Percentiles rank a stretch among this genome's conserved stretches.
These are phyloP conservation scores for Acronicta psi DNA, from an alignment of 2,888 invertebrate species.

Conservation along the genomic window DNA sequence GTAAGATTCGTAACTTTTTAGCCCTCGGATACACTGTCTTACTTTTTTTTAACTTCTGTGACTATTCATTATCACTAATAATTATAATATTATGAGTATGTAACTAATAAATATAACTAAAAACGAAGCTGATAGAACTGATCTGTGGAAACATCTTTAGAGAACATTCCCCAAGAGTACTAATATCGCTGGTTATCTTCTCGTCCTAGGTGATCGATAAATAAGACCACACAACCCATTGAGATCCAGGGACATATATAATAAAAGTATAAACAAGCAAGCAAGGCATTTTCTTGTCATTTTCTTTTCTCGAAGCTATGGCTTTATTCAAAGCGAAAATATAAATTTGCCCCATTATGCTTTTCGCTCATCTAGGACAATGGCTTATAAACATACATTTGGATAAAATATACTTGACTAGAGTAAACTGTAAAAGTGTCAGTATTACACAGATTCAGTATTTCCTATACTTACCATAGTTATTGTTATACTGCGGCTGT, in stretches of 20 bases:
- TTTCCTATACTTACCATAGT: constrained; percentile 77
- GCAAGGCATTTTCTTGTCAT: too few species aligned
- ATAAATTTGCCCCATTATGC: too few species aligned
- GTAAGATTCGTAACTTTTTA: constrained; percentile 2
- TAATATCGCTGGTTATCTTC: not conserved
- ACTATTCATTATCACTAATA: too few species aligned
- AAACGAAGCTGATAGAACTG: not conserved
- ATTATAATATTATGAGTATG: too few species aligned
- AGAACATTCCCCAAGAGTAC: not conserved
- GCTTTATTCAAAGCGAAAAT: too few species aligned
- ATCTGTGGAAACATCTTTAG: not conserved
- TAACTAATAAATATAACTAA: too few species aligned
- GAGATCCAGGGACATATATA: not conserved
- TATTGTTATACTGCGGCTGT: constrained; percentile 77
- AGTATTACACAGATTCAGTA: constrained; percentile 35
- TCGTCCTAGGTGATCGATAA: constrained; percentile 20
- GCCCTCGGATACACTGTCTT: constrained; percentile 4
- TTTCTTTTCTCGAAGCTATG: too few species aligned
- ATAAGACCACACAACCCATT: not conserved
- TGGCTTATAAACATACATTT: constrained; percentile 2
- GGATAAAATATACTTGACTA: constrained; percentile 21
- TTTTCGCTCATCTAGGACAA: constrained; percentile 22
- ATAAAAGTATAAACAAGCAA: not conserved
- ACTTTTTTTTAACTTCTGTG: too few species aligned
- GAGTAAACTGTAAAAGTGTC: constrained; percentile 12